A percentile compares a stretch with the other conserved stretches of the same genome.
phyloP scores from a whole-genome alignment of 2,113 vertebrate genomes.

The Engraulis encrasicolus region DNA sequence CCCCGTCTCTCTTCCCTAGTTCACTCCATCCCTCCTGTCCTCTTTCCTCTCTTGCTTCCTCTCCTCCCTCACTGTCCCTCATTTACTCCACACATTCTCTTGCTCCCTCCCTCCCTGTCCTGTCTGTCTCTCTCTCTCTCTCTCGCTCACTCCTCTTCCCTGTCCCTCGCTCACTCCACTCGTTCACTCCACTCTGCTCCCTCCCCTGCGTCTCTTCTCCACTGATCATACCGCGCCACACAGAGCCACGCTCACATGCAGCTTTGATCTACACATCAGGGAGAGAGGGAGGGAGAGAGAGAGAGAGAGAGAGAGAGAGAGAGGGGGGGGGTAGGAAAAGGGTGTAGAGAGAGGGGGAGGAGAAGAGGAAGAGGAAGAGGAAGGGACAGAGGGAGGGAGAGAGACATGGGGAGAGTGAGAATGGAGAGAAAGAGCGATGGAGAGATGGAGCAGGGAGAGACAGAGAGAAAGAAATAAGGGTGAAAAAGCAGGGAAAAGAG shows the following conservation, averaged over 20 bases:
- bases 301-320: constrained; percentile 10
- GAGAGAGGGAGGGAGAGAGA: constrained; percentile 35
- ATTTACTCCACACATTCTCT: background rate
- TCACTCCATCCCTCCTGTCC: too few species aligned
- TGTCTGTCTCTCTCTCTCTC: background rate
- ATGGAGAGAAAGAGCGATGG: background rate
- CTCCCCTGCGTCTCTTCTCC: constrained; percentile 14
- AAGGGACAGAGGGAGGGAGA: background rate
- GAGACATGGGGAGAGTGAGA: background rate
- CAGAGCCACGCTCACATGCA: constrained; percentile 66
- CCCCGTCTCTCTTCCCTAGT: too few species aligned
- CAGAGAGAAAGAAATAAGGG: background rate
- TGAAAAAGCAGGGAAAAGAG: too few species aligned
- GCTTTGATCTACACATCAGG: constrained; percentile 67
- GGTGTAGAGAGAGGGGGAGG: background rate
- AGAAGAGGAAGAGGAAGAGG: background rate
- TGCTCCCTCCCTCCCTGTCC: background rate
- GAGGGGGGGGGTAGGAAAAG: background rate
- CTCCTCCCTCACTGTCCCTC: too few species aligned
- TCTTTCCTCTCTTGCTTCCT: too few species aligned
- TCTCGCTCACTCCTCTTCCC: background rate
- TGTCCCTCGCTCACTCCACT: background rate
- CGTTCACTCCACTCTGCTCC: background rate
- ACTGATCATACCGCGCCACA: constrained; percentile 69
- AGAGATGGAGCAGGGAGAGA: background rate